A percentile compares a stretch with the other conserved stretches of the same genome.
phyloP scores from a whole-genome alignment of 2,113 vertebrate species.

The Hassar affinis region DNA sequence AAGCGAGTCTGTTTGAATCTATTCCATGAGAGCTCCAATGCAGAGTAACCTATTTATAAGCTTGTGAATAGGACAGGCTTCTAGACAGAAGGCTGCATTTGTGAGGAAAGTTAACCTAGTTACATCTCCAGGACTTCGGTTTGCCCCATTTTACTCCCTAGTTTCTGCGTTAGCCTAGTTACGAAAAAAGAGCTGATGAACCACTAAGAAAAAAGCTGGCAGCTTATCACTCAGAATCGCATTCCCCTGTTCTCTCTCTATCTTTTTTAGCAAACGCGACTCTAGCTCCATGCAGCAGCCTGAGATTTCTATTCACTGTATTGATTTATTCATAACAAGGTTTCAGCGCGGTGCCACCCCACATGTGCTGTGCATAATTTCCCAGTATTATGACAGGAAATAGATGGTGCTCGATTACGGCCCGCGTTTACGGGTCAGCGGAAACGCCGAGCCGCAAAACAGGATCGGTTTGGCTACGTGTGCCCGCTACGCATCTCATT shows the following conservation, averaged over 20 bases:
- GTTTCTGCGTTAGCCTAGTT: slow-evolving; percentile 49
- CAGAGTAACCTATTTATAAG: slow-evolving; percentile 45
- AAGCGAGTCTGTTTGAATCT: slow-evolving; percentile 18
- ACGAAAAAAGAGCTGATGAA: slow-evolving; percentile 38
- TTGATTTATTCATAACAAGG: slow-evolving; percentile 43
- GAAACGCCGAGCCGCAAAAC: slow-evolving; percentile 13
- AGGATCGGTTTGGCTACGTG: slow-evolving; percentile 4
- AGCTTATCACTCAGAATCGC: slow-evolving; percentile 2
- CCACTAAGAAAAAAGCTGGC: slow-evolving; percentile 26
- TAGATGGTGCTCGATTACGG: slow-evolving; percentile 30
- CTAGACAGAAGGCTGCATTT: slow-evolving; percentile 25
- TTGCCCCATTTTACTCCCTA: slow-evolving; percentile 43
- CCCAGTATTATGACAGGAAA: slow-evolving; percentile 30
- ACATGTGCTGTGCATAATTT: slow-evolving; percentile 32
- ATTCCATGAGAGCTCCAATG: background rate
- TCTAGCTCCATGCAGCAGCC: slow-evolving; percentile 17
- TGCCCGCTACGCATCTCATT: slow-evolving; percentile 13
- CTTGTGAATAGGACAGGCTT: slow-evolving; percentile 23
- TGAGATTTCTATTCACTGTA: slow-evolving; percentile 18
- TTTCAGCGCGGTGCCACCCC: slow-evolving; percentile 21
- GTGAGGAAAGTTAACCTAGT: slow-evolving; percentile 49
- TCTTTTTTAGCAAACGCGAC: background rate
- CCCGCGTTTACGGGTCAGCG: slow-evolving; percentile 11
- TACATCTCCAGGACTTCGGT: slow-evolving; percentile 42
- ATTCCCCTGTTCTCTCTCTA: background rate